Percentiles rank a stretch among this genome's conserved stretches.
Evolutionary conservation across 1,140 invertebrate genomes (phyloP).

Genomic region (Stenopsyche tienmushanensis): DNA sequence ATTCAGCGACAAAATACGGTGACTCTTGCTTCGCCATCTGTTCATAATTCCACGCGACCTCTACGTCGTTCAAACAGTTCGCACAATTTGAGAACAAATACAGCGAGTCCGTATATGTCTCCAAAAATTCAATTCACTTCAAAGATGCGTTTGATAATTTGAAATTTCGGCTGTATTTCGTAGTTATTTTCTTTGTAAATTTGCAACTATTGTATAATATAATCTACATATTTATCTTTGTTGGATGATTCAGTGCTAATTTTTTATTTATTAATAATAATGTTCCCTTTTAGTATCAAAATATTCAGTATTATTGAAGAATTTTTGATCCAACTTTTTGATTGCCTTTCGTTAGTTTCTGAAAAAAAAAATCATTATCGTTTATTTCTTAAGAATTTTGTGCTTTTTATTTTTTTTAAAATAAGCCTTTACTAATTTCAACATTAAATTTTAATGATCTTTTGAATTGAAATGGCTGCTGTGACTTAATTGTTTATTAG

Average conservation of each 20-base stretch:
- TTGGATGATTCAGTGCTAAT: too few relatives aligned
- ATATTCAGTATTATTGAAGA: neutral
- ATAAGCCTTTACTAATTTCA: too few relatives aligned
- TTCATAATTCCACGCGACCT: conserved; percentile 14
- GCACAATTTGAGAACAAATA: conserved; percentile 31
- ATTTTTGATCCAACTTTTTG: neutral
- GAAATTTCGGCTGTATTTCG: neutral
- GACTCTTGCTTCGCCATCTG: conserved; percentile 12
- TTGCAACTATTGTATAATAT: neutral
- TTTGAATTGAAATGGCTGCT: too few relatives aligned
- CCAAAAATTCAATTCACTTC: conserved; percentile 34
- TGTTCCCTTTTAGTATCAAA: neutral
- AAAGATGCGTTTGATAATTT: conserved; percentile 32
- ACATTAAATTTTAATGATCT: too few relatives aligned
- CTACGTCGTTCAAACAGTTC: conserved; percentile 36
- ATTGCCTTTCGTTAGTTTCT: too few relatives aligned
- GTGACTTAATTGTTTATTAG: too few relatives aligned
- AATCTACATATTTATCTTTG: neutral
- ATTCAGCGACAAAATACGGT: conserved; percentile 32
- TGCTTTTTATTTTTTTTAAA: too few relatives aligned
- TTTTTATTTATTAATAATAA: too few relatives aligned
- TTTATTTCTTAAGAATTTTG: too few relatives aligned
- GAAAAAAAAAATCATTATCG: too few relatives aligned
- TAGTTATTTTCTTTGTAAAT: conserved; percentile 2
- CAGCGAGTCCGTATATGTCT: conserved; percentile 16